phyloP scores from a whole-genome alignment of 2,113 vertebrate species.

The Larimichthys crocea region DNA sequence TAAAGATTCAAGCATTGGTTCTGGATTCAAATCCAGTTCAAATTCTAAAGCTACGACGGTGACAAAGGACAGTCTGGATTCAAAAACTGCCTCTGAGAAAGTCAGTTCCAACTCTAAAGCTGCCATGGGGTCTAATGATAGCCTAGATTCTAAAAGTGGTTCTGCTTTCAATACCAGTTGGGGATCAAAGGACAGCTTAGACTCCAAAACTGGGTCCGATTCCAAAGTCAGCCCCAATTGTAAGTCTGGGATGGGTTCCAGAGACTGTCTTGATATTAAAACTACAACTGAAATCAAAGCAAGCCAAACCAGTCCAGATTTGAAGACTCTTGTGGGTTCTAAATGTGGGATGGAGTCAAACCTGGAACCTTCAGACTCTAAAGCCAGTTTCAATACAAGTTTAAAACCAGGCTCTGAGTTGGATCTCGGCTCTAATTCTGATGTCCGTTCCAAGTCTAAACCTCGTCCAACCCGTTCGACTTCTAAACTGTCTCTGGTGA shows the following conservation, averaged over 20 bases:
- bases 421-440: not conserved
- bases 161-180: conserved; percentile 45
- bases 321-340: not conserved
- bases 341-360: conserved; percentile 8
- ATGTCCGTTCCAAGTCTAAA: conserved; percentile 12
- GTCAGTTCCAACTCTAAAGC: conserved; percentile 1
- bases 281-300: not conserved
- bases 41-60: not conserved
- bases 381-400: conserved; percentile 5
- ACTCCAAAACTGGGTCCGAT: conserved; percentile 20
- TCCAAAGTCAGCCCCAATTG: conserved; percentile 16
- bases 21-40: conserved; percentile 31
- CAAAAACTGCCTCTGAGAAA: conserved; percentile 4
- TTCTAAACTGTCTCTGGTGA: conserved; percentile 11
- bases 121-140: conserved; percentile 29
- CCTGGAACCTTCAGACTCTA: not conserved
- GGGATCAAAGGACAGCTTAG: conserved; percentile 46
- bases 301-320: conserved; percentile 20
- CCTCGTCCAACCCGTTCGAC: not conserved
- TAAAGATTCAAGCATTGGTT: conserved; percentile 25
- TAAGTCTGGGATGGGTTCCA: conserved; percentile 11
- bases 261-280: conserved; percentile 30
- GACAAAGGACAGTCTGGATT: conserved; percentile 30
- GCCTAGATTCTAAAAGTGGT: conserved; percentile 36
- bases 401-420: not conserved